Evolutionary conservation across 2,797 vertebrate genomes (phyloP).

Genomic region (Onychomys torridus): DNA sequence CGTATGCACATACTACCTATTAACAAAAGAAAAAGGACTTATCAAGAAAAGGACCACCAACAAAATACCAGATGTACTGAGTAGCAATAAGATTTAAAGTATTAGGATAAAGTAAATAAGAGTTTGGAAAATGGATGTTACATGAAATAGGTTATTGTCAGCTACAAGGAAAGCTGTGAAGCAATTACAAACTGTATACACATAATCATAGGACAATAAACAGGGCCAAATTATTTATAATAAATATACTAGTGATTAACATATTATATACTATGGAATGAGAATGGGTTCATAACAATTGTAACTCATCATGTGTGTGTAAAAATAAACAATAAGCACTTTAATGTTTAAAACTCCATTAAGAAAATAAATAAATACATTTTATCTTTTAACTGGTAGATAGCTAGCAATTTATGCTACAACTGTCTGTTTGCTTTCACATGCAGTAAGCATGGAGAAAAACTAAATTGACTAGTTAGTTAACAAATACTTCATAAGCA

Average conservation of each 20-base stretch:
- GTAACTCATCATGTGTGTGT: not conserved
- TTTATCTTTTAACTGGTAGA: not conserved
- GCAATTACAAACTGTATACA: not conserved
- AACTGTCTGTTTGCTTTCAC: not conserved
- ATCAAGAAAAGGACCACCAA: not conserved
- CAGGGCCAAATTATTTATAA: not conserved
- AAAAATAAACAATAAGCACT: not conserved
- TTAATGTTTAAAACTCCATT: not conserved
- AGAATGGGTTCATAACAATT: not conserved
- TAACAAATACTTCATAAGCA: not conserved
- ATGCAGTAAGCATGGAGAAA: not conserved
- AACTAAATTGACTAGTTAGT: not conserved
- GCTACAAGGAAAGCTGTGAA: not conserved
- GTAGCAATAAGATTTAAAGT: not conserved
- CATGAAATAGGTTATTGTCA: not conserved
- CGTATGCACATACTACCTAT: not conserved
- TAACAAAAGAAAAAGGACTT: not conserved
- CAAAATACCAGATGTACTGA: not conserved
- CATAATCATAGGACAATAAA: not conserved
- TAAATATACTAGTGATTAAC: not conserved
- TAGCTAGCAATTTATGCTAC: not conserved
- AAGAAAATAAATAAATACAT: conserved; percentile 9
- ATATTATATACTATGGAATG: not conserved
- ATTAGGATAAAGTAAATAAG: conserved; percentile 8
- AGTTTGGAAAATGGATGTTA: not conserved